Conservation (phyloP, 2,797 vertebrate species). For the Merluccius polli region DNA sequence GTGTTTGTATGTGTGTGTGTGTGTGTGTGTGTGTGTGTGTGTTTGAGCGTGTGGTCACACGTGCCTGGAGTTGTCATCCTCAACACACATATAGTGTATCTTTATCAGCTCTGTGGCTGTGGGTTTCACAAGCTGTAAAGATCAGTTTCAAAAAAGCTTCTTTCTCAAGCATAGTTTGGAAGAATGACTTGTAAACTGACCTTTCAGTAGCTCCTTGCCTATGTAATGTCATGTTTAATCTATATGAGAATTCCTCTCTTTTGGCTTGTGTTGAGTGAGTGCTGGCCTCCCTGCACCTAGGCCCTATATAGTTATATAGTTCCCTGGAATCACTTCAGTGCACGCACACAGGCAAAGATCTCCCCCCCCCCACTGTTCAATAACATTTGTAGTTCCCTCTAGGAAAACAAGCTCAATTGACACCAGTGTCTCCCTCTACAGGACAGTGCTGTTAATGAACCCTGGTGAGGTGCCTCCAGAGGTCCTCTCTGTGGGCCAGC, state of each 20-base stretch:
- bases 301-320: too few relatives aligned
- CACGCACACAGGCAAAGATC: background rate
- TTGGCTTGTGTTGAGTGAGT: too few relatives aligned
- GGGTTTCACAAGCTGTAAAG: too few relatives aligned
- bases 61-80: too few relatives aligned
- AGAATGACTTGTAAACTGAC: too few relatives aligned
- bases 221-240: too few relatives aligned
- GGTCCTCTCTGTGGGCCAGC: conserved; percentile 83
- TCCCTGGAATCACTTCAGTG: too few relatives aligned
- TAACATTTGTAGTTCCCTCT: background rate
- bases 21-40: background rate
- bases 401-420: conserved; percentile 14
- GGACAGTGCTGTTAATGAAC: conserved; percentile 92
- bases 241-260: too few relatives aligned
- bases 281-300: too few relatives aligned
- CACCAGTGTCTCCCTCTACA: conserved; percentile 47
- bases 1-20: background rate
- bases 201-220: background rate
- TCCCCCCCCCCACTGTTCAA: background rate
- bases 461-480: conserved; percentile 80
- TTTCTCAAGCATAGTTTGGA: background rate
- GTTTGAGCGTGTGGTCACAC: background rate
- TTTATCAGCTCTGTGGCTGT: too few relatives aligned
- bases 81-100: too few relatives aligned
- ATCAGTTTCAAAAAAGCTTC: background rate